These are phyloP conservation scores for Electrona antarctica DNA, from an alignment of 2,113 vertebrate genomes.

Conservation along the genomic window DNA sequence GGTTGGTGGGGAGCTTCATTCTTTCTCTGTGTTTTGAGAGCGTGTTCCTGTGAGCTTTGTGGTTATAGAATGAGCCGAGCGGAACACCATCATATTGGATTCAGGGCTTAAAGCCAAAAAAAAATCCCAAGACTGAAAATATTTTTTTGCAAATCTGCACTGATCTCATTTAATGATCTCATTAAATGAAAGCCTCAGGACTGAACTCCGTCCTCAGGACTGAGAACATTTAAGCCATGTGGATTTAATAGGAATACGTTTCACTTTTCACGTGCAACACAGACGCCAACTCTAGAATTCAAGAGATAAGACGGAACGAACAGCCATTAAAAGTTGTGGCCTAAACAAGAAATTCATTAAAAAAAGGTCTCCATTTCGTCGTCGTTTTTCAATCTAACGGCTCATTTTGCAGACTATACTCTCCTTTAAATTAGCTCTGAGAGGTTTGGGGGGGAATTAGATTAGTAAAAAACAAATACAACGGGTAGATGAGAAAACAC, in stretches of 20 bases:
- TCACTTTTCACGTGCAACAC: constrained; percentile 10
- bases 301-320: constrained; percentile 14
- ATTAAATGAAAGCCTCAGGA: background rate
- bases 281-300: constrained; percentile 1
- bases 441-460: constrained; percentile 38
- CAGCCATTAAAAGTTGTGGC: constrained; percentile 2
- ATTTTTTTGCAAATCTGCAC: too few species aligned
- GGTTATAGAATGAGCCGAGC: background rate
- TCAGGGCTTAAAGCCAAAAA: too few species aligned
- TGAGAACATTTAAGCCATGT: too few species aligned
- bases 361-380: constrained; percentile 30
- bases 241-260: background rate
- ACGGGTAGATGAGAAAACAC: constrained; percentile 10
- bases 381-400: constrained; percentile 46
- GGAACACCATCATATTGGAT: background rate
- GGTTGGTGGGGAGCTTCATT: background rate
- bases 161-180: too few species aligned
- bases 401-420: constrained; percentile 51
- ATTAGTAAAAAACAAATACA: constrained; percentile 64
- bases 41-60: background rate
- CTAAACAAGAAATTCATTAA: constrained; percentile 38
- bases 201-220: too few species aligned
- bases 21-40: background rate
- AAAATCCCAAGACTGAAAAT: too few species aligned
- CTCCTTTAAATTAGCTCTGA: constrained; percentile 34